Percentiles rank a stretch among this genome's conserved stretches.
Evolutionary conservation across 2,888 invertebrate genomes (phyloP).

Genomic region (Conus canariensis): DNA sequence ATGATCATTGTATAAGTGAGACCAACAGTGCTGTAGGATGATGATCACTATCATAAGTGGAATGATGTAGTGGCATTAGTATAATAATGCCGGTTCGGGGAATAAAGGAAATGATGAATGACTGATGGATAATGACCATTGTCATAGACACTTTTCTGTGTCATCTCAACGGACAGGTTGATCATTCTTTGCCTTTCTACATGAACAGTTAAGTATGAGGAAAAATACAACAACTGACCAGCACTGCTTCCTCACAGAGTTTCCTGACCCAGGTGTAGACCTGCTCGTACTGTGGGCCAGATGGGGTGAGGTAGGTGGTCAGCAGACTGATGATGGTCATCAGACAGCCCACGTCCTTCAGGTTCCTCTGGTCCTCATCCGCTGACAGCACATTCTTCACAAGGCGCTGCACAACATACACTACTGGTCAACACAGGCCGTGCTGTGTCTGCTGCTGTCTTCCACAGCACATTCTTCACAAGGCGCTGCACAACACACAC

Average conservation of each 20-base stretch:
- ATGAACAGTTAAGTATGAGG: too few species aligned
- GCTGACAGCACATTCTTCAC: slow-evolving; percentile 67
- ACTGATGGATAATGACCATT: too few species aligned
- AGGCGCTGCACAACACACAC: slow-evolving; percentile 61
- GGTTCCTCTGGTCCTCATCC: slow-evolving; percentile 64
- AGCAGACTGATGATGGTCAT: slow-evolving; percentile 65
- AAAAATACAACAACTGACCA: slow-evolving; percentile 54
- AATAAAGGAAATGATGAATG: too few species aligned
- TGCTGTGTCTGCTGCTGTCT: too few species aligned
- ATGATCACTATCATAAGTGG: too few species aligned
- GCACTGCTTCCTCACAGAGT: slow-evolving; percentile 70
- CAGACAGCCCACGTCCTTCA: slow-evolving; percentile 68
- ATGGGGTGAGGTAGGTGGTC: slow-evolving; percentile 58
- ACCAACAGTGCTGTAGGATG: too few species aligned
- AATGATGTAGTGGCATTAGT: too few species aligned
- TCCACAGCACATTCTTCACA: slow-evolving; percentile 66
- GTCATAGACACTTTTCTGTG: too few species aligned
- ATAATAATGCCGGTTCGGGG: too few species aligned
- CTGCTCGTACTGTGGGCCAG: slow-evolving; percentile 61
- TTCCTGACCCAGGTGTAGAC: slow-evolving; percentile 70
- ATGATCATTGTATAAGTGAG: too few species aligned
- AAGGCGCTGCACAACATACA: slow-evolving; percentile 62
- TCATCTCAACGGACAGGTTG: too few species aligned
- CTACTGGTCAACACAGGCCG: not conserved
- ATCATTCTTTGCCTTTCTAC: too few species aligned